A percentile compares a stretch with the other conserved stretches of the same genome.
Conservation (phyloP, 1,140 invertebrate species). For the Globodera ellingtonae region DNA sequence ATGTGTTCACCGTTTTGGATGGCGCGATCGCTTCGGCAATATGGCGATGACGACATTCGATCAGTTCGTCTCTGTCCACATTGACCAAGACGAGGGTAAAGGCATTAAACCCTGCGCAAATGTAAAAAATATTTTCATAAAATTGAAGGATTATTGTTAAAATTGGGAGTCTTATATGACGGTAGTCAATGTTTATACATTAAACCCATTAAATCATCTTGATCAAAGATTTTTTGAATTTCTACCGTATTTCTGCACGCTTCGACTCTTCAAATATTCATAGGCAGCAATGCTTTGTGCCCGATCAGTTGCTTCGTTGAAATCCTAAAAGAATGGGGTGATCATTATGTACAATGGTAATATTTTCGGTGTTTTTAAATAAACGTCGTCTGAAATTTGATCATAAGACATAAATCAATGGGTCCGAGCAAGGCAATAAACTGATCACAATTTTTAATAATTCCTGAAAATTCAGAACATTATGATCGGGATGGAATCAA, state of each 20-base stretch:
- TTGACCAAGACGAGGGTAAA: constrained; percentile 37
- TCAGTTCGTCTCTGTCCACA: constrained; percentile 35
- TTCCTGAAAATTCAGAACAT: background rate
- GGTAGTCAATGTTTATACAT: no score
- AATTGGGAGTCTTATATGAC: no score
- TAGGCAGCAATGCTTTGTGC: constrained; percentile 23
- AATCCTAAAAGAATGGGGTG: constrained; percentile 16
- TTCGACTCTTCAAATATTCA: constrained; percentile 22
- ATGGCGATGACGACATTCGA: constrained; percentile 41
- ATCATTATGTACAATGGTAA: no score
- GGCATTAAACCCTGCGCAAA: constrained; percentile 13
- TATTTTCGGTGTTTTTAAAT: no score
- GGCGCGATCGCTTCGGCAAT: constrained; percentile 56
- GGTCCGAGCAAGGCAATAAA: no score
- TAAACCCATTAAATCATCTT: no score
- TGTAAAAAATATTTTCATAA: background rate
- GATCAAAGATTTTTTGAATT: no score
- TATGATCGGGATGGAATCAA: no score
- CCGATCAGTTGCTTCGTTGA: constrained; percentile 29
- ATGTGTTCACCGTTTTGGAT: constrained; percentile 71
- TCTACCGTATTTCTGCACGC: constrained; percentile 3
- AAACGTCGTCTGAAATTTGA: no score
- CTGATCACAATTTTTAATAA: background rate
- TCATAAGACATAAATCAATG: no score
- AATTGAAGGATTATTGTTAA: no score